Conservation (phyloP, 2,113 vertebrate species). For the Morone saxatilis region DNA sequence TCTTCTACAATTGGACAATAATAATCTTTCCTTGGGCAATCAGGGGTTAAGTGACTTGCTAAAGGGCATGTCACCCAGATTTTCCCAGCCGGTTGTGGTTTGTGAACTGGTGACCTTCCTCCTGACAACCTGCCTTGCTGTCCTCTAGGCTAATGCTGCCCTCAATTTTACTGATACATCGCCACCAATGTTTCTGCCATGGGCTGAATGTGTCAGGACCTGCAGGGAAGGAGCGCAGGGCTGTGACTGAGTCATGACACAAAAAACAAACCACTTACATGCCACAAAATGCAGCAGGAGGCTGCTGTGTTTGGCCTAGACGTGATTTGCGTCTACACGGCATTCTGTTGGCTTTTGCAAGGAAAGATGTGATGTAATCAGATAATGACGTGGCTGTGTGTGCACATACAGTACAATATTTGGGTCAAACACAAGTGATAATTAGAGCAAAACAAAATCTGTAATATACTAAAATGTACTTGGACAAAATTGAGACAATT, state of each 20-base stretch:
- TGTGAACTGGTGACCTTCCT: slow-evolving; percentile 71
- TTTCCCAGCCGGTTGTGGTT: slow-evolving; percentile 52
- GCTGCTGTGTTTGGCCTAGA: slow-evolving; percentile 36
- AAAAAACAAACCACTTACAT: slow-evolving; percentile 27
- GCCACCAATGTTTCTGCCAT: slow-evolving; percentile 39
- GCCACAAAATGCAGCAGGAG: slow-evolving; percentile 30
- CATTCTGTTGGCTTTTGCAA: slow-evolving; percentile 9
- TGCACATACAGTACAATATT: background rate
- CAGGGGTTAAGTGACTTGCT: slow-evolving; percentile 65
- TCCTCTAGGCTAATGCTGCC: slow-evolving; percentile 46
- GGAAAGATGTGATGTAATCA: slow-evolving; percentile 33
- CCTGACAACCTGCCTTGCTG: slow-evolving; percentile 57
- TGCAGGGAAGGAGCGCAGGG: slow-evolving; percentile 31
- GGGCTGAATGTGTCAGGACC: slow-evolving; percentile 58
- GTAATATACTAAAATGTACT: background rate
- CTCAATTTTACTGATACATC: slow-evolving; percentile 58
- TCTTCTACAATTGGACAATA: background rate
- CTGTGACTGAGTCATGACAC: slow-evolving; percentile 59
- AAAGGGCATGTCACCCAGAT: slow-evolving; percentile 61
- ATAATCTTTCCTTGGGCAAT: slow-evolving; percentile 11
- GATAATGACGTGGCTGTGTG: slow-evolving; percentile 2
- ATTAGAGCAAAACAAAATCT: slow-evolving; percentile 32
- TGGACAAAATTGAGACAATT: too few relatives aligned
- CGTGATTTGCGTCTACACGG: slow-evolving; percentile 6
- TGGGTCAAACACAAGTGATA: slow-evolving; percentile 27